Conservation (phyloP, 2,113 vertebrate species). For the Miniopterus natalensis region DNA sequence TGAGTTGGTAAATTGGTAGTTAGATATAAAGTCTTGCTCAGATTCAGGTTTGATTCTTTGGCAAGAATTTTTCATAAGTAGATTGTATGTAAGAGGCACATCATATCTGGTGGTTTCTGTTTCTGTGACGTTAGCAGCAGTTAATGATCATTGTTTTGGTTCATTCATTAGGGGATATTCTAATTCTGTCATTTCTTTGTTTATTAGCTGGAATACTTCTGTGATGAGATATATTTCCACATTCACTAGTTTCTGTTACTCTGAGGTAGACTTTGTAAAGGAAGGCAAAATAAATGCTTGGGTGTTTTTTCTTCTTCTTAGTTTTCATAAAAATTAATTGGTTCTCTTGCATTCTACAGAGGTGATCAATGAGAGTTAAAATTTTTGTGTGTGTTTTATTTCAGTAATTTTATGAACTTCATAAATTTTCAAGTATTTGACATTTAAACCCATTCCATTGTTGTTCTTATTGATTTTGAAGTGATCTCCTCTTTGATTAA, state of each 20-base stretch:
- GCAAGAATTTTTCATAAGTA: conserved; percentile 40
- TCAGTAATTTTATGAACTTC: conserved; percentile 25
- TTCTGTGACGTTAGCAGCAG: not conserved
- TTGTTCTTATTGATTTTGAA: not conserved
- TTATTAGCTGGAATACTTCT: conserved; percentile 20
- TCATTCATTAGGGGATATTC: not conserved
- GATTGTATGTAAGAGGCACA: not conserved
- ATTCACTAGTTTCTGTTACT: not conserved
- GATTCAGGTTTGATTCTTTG: conserved; percentile 49
- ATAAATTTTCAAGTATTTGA: not conserved
- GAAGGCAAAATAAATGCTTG: conserved; percentile 33
- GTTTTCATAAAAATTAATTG: conserved; percentile 29
- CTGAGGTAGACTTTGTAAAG: not conserved
- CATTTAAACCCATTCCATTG: not conserved
- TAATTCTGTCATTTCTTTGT: conserved; percentile 37
- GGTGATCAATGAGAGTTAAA: not conserved
- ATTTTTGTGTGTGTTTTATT: not conserved
- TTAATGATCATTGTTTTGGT: not conserved
- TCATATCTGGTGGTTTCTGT: not conserved
- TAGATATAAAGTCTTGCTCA: conserved; percentile 42
- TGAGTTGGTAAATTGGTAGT: conserved; percentile 22
- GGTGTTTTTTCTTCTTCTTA: not conserved
- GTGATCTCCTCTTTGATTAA: not conserved
- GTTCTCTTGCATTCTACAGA: not conserved
- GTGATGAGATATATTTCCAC: not conserved